Evolutionary conservation across 2,888 invertebrate genomes (phyloP), one percentile per base, ranked within the genome.

Genomic region (Drosophila rubida): DNA sequence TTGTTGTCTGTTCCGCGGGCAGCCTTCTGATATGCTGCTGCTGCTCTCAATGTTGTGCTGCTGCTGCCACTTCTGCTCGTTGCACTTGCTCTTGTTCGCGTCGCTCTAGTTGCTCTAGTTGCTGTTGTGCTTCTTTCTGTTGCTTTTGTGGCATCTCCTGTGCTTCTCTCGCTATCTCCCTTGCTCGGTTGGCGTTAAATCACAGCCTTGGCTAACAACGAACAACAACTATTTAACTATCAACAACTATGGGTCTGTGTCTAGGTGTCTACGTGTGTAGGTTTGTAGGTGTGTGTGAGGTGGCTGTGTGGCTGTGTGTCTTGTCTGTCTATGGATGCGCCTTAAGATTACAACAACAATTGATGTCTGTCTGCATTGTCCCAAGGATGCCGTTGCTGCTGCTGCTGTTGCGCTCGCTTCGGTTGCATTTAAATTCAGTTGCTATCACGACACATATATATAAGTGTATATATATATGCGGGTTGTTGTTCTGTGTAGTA

Each of bases 351-450:
- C 65, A 79, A 79, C 86, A 71, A 81, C 79, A 67, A 73, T 64
- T 69, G 55, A 45, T 66, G 63, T 57, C 45, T 59, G n/a, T 55
- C 8, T 51, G 58, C 55, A 69, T 50, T 59, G 51, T 57, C 42
- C 58, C 19, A 42, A 54, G 42, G 37, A 22, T n/a, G 44, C 49
- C 64, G 44, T 48, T 48, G 48, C 46, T 65, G 46, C 42, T 50
- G 41, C 23, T 54, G 25, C 32, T 58, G 55, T 49, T 48, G 41
- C 59, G 30, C n/a, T 54, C 64, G 45, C 53, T 44, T 53, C 30
- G 42, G 44, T 41, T 60, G 54, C 71, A 72, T 71, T 69, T 76
- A 74, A 85, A 83, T 86, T 81, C 87, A 63, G 72, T 74, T 78
- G 69, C 75, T 84, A 78, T 73, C 80, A 75, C 79, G 61, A 48